Evolutionary conservation across 2,113 vertebrate species (phyloP), one percentile per base, ranked within the genome.

Genomic region (Sceloporus tristichus): DNA sequence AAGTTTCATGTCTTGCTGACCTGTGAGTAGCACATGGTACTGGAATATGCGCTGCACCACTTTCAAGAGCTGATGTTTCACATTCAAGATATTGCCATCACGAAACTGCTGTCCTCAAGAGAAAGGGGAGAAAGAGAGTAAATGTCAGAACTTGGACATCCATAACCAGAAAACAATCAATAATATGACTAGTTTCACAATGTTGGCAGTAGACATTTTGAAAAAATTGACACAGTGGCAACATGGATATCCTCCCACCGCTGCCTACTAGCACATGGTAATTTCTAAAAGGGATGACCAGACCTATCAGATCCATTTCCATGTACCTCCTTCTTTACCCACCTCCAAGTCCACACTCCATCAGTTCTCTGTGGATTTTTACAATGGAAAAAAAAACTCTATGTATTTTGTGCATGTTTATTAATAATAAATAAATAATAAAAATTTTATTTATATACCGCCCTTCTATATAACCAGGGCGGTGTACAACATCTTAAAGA

Each of bases 21-120:
- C 99, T 93, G 98, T 99, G 90, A 99, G 98, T 85, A 99, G 97
- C 96, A 98, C 97, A 79, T 94, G 98, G 92, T 99, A 99, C 94
- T 98, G 98, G 95, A 98, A 98, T 73, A 99, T 96, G 21, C 98
- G 98, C 82, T 98, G 97, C 0, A 98, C 97, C 80, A 99, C 98
- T 94, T 96, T 97, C 92, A 99, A 94, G 90, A 99, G 97, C 94
- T 97, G 98, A 65, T 99, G 98, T 92, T 98, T 98, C 87, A 98
- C 91, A 79, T 91, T 97, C 90, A 95, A 93, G 85, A 95, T 94
- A 18, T 96, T 95, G 34, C 96, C 96, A 29, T 92, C 94, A 66
- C 92, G 95, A 90, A 93, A 97, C 95, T 97, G 95, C 96, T 98
- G 97, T 96, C 95, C 93, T 94, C 90, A 90, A 11, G 34, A 83